A percentile compares a stretch with the other conserved stretches of the same genome.
Conservation (phyloP, 2,888 invertebrate species). For the Pristionchus arcanus region DNA sequence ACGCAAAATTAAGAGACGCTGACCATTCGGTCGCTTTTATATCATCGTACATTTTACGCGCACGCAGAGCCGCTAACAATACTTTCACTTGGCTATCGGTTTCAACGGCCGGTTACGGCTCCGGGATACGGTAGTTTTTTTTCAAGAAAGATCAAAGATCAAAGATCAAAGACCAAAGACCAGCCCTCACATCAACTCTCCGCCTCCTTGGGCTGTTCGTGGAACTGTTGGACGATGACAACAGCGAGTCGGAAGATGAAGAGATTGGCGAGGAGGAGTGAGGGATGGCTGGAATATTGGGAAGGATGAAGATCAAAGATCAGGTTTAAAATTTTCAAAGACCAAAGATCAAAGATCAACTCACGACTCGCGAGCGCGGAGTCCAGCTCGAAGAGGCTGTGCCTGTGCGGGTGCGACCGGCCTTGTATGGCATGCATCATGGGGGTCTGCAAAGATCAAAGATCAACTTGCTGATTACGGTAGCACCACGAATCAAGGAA, state of each 20-base stretch:
- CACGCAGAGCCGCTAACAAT: neutral
- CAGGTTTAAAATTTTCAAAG: too few species aligned
- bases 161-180: constrained; percentile 24
- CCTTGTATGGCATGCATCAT: constrained; percentile 49
- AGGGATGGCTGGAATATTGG: constrained; percentile 1
- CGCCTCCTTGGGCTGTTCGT: neutral
- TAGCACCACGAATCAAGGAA: neutral
- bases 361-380: constrained; percentile 43
- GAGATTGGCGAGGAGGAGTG: constrained; percentile 47
- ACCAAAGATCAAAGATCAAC: constrained; percentile 45
- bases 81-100: neutral
- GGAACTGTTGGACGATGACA: constrained; percentile 41
- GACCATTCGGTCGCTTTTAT: neutral
- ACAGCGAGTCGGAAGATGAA: constrained; percentile 32
- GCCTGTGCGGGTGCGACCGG: constrained; percentile 42
- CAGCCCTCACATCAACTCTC: constrained; percentile 6
- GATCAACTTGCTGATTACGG: neutral
- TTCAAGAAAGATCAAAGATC: constrained; percentile 8
- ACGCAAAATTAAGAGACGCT: neutral
- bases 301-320: neutral
- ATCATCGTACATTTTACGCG: constrained; percentile 1
- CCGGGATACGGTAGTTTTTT: neutral
- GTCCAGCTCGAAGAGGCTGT: constrained; percentile 49
- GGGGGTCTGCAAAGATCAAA: neutral
- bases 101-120: neutral